These are phyloP conservation scores for Babyrousa celebensis DNA, from an alignment of 2,797 vertebrate species.

Conservation along the genomic window DNA sequence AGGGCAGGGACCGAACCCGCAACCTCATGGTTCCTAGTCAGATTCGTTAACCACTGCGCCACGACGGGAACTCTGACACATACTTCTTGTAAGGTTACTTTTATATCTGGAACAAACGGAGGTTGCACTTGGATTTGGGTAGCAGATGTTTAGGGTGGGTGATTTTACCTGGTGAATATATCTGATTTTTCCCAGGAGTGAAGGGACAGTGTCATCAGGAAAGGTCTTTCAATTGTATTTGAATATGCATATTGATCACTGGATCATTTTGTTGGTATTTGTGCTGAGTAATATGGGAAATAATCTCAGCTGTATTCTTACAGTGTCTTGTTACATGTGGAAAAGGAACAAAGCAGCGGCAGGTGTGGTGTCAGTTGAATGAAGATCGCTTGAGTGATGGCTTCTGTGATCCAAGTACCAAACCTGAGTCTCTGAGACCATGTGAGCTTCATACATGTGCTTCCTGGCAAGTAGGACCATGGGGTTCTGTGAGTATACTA, in stretches of 20 bases:
- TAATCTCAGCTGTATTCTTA: conserved; percentile 61
- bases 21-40: too few relatives aligned
- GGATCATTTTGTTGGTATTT: background rate
- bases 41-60: too few relatives aligned
- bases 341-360: conserved; percentile 94
- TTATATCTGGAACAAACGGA: conserved; percentile 2
- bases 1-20: too few relatives aligned
- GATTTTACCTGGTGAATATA: background rate
- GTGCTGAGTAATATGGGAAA: background rate
- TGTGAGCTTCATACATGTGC: conserved; percentile 96
- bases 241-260: background rate
- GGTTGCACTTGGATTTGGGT: background rate
- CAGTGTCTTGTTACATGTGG: conserved; percentile 97
- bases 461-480: conserved; percentile 96
- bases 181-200: background rate
- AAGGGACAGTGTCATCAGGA: background rate
- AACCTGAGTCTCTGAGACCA: conserved; percentile 92
- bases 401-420: conserved; percentile 93
- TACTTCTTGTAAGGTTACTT: background rate
- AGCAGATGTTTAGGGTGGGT: background rate
- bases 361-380: conserved; percentile 94
- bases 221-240: background rate
- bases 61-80: too few relatives aligned
- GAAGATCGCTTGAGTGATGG: conserved; percentile 94
- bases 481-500: conserved; percentile 95